Base-by-base conservation (phyloP, 1,140 invertebrate genomes). In the Orussus abietinus region DNA sequence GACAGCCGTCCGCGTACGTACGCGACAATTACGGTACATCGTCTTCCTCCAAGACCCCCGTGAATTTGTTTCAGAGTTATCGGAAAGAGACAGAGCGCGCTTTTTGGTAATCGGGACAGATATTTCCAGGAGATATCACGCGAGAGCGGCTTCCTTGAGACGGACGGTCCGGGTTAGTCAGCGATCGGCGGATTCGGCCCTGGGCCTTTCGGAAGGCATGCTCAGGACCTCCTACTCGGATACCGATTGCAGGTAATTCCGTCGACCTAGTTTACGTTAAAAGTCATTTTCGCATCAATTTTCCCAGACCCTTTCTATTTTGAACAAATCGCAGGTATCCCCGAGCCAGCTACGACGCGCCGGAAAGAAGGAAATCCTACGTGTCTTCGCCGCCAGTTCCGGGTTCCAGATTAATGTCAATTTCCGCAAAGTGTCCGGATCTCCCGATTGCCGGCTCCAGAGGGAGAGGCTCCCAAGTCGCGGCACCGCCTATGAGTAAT, bases 91-190 rank as follows among this genome's bases (percentile, higher is more conserved):
- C n/a, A n/a, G n/a, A n/a, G n/a, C n/a, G n/a, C n/a, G n/a, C n/a
- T n/a, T n/a, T n/a, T n/a, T n/a, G n/a, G n/a, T n/a, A n/a, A n/a
- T n/a, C n/a, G n/a, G n/a, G n/a, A n/a, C n/a, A n/a, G n/a, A n/a
- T n/a, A n/a, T n/a, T n/a, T n/a, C n/a, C n/a, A n/a, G n/a, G n/a
- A n/a, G n/a, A n/a, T n/a, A n/a, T n/a, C n/a, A n/a, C n/a, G n/a
- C n/a, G n/a, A n/a, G n/a, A n/a, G n/a, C n/a, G n/a, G n/a, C 75
- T 19, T 82, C 80, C 4, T 76, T 77, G 50, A 75, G 80, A 51
- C 74, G 82, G 49, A 86, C 85, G 4, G 77, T 82, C 20, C 76
- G 86, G 30, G 75, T 76, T 18, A 86, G 82, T 3, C 82, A 86
- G 34, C 76, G 82, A 44, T 88, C 87, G 3, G 79, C 78, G 1